phyloP scores from a whole-genome alignment of 2,888 invertebrate genomes.

The Iphiclides podalirius region DNA sequence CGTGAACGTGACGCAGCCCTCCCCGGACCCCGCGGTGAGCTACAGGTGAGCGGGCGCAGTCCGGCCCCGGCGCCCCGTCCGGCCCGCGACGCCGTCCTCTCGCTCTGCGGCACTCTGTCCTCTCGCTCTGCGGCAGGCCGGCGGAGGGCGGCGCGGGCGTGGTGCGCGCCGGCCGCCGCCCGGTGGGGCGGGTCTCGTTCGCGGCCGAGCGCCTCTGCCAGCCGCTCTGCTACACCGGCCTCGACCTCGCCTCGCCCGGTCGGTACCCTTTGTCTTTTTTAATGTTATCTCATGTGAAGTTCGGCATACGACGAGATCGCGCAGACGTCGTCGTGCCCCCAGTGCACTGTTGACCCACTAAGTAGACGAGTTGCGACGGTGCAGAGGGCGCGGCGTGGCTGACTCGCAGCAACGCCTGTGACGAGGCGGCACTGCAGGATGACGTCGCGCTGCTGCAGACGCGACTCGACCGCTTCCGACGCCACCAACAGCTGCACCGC shows the following conservation, averaged over 20 bases:
- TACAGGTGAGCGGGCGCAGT: slow-evolving; percentile 50
- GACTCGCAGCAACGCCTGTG: slow-evolving; percentile 28
- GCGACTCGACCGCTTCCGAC: slow-evolving; percentile 48
- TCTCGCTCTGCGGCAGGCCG: slow-evolving; percentile 44
- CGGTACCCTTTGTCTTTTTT: slow-evolving; percentile 27
- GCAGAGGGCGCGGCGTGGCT: slow-evolving; percentile 46
- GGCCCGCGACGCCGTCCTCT: slow-evolving; percentile 27
- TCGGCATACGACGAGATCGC: too few species aligned
- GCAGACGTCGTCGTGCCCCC: not conserved
- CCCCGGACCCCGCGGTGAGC: slow-evolving; percentile 81
- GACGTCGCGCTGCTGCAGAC: slow-evolving; percentile 30
- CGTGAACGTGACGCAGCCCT: slow-evolving; percentile 81
- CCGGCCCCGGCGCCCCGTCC: slow-evolving; percentile 56
- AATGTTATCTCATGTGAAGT: too few species aligned
- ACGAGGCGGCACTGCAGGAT: slow-evolving; percentile 26
- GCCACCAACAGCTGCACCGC: slow-evolving; percentile 65
- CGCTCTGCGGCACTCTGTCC: too few species aligned
- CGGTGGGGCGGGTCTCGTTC: slow-evolving; percentile 83
- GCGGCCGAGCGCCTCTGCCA: slow-evolving; percentile 86
- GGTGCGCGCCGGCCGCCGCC: slow-evolving; percentile 50
- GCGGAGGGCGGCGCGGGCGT: slow-evolving; percentile 26
- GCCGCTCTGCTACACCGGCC: slow-evolving; percentile 88
- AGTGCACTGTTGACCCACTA: not conserved
- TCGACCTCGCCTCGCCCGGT: slow-evolving; percentile 84
- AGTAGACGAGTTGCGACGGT: not conserved